These are phyloP conservation scores for Oscheius sp. DNA, from an alignment of 2,888 invertebrate genomes.

Conservation along the genomic window DNA sequence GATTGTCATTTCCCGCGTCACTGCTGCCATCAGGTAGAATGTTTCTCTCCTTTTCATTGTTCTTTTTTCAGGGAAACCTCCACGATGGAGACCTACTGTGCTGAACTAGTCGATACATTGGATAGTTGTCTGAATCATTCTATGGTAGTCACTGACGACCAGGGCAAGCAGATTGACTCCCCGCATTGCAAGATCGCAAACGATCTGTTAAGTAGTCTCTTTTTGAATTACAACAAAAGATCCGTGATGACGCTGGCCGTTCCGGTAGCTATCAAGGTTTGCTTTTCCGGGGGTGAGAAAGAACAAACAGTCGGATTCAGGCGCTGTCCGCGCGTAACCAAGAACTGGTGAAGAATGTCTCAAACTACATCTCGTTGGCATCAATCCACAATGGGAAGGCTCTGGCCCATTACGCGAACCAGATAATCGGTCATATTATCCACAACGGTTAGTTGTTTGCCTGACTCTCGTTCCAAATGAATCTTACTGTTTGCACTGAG, in stretches of 20 bases:
- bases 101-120: constrained; percentile 85
- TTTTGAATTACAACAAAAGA: constrained; percentile 83
- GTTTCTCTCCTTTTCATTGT: neutral
- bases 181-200: constrained; percentile 96
- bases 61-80: constrained; percentile 81
- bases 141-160: constrained; percentile 45
- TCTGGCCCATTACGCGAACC: constrained; percentile 87
- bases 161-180: constrained; percentile 86
- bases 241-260: constrained; percentile 86
- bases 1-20: constrained; percentile 90
- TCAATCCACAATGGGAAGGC: constrained; percentile 90
- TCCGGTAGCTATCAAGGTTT: constrained; percentile 83
- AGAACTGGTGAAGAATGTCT: constrained; percentile 89
- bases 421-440: constrained; percentile 89
- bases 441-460: constrained; percentile 78
- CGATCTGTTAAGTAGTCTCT: constrained; percentile 92
- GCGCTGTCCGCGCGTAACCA: constrained; percentile 86
- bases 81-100: constrained; percentile 87
- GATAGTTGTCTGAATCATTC: constrained; percentile 87
- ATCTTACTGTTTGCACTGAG: constrained; percentile 13
- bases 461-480: constrained; percentile 18
- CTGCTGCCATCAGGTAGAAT: constrained; percentile 84
- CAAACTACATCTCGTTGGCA: constrained; percentile 89
- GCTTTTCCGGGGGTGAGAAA: neutral
- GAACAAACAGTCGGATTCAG: constrained; percentile 25